phyloP scores from a whole-genome alignment of 2,888 invertebrate genomes.

The Electrophaes corylata region DNA sequence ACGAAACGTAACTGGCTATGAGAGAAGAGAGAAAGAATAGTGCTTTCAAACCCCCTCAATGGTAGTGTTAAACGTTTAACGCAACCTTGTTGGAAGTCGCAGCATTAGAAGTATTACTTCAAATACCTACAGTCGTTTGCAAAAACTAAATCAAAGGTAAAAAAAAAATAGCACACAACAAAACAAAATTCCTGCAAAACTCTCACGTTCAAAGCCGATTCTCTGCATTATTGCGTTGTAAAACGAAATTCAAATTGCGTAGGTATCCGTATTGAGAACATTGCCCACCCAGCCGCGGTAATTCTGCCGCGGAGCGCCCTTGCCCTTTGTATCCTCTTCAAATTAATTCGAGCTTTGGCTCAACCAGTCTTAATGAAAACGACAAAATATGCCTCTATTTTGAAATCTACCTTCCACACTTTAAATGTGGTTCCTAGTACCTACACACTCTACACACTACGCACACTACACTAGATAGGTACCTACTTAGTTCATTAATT shows the following conservation, averaged over 20 bases:
- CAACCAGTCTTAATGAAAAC: neutral
- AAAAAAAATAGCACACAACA: neutral
- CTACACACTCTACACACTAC: no score
- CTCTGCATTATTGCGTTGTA: constrained; percentile 19
- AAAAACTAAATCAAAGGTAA: neutral
- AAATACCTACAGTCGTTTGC: no score
- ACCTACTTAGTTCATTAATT: no score
- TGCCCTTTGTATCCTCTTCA: constrained; percentile 12
- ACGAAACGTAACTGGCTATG: no score
- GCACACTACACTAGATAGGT: no score
- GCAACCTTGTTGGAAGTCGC: no score
- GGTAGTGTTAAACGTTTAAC: no score
- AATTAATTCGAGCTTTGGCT: constrained; percentile 14
- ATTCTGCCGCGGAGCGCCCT: constrained; percentile 5
- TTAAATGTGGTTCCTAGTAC: no score
- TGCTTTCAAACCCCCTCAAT: no score
- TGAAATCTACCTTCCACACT: neutral
- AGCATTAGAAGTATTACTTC: no score
- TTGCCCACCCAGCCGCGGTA: constrained; percentile 14
- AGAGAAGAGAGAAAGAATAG: no score
- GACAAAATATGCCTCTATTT: neutral
- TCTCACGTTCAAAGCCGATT: constrained; percentile 1
- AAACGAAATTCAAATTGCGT: constrained; percentile 21
- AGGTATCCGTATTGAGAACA: constrained; percentile 10
- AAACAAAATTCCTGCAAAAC: neutral